A percentile compares a stretch with the other conserved stretches of the same genome.
These are phyloP conservation scores for Philonicus albiceps DNA, from an alignment of 2,888 invertebrate genomes.

Conservation along the genomic window DNA sequence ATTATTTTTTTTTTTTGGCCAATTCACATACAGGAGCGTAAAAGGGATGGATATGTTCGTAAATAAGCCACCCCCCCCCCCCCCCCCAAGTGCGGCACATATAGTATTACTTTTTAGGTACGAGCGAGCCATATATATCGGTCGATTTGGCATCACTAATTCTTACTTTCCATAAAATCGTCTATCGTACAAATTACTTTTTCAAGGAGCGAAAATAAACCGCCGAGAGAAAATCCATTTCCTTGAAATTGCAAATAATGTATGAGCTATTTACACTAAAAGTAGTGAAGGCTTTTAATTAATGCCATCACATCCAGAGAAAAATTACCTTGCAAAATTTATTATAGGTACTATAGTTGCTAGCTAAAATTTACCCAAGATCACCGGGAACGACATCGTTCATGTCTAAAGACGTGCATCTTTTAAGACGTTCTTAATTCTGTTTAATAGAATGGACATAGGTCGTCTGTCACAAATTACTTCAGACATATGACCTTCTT, in stretches of 20 bases:
- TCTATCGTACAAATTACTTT: not conserved
- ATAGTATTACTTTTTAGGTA: not conserved
- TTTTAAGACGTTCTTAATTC: not conserved
- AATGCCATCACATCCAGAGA: not conserved
- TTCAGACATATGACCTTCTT: conserved; percentile 1
- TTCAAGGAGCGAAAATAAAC: not conserved
- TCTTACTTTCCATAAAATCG: not conserved
- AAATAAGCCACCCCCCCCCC: not conserved
- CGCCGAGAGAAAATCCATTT: too few species aligned
- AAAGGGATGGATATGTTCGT: not conserved
- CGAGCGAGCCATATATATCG: not conserved
- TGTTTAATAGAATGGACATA: not conserved
- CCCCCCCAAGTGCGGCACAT: too few species aligned
- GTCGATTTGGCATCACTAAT: not conserved
- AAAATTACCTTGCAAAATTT: not conserved
- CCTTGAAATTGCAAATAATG: not conserved
- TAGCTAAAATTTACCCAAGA: not conserved
- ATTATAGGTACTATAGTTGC: not conserved
- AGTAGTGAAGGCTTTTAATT: not conserved
- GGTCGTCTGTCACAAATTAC: not conserved
- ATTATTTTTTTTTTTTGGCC: not conserved
- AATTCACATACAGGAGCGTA: not conserved
- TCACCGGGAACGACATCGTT: conserved; percentile 1
- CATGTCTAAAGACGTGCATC: not conserved
- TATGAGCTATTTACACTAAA: not conserved